Evolutionary conservation across 2,797 vertebrate genomes (phyloP).

Genomic region (Poecilia picta): DNA sequence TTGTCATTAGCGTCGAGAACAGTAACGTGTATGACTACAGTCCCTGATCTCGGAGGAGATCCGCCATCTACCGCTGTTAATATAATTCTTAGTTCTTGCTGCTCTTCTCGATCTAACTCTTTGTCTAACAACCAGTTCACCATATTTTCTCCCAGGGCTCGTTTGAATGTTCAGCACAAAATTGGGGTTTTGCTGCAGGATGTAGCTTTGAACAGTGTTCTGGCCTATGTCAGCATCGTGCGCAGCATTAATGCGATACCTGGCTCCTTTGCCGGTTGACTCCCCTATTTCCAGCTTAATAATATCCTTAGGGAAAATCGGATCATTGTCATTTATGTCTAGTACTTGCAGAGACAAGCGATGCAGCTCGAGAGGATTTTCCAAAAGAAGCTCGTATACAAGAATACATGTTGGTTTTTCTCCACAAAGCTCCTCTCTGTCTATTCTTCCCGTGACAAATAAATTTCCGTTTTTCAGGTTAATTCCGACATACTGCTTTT

Average conservation of each 20-base stretch:
- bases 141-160: not conserved
- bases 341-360: slow-evolving; percentile 72
- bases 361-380: slow-evolving; percentile 76
- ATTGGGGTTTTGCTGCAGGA: slow-evolving; percentile 57
- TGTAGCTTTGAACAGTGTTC: slow-evolving; percentile 68
- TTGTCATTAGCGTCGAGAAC: slow-evolving; percentile 84
- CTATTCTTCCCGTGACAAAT: slow-evolving; percentile 60
- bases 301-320: slow-evolving; percentile 70
- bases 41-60: slow-evolving; percentile 73
- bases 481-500: slow-evolving; percentile 50
- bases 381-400: slow-evolving; percentile 77
- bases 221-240: slow-evolving; percentile 67
- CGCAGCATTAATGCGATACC: slow-evolving; percentile 57
- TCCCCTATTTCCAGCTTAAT: slow-evolving; percentile 73
- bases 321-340: slow-evolving; percentile 84
- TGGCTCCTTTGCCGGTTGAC: slow-evolving; percentile 50
- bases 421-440: slow-evolving; percentile 73
- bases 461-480: slow-evolving; percentile 66
- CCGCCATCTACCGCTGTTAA: slow-evolving; percentile 74
- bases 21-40: slow-evolving; percentile 63
- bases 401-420: slow-evolving; percentile 69
- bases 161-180: slow-evolving; percentile 55
- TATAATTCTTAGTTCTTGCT: not conserved
- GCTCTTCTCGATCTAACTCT: slow-evolving; percentile 33
- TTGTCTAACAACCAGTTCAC: slow-evolving; percentile 33